Base-by-base conservation (phyloP, 2,797 vertebrate genomes). In the Argya squamiceps region DNA sequence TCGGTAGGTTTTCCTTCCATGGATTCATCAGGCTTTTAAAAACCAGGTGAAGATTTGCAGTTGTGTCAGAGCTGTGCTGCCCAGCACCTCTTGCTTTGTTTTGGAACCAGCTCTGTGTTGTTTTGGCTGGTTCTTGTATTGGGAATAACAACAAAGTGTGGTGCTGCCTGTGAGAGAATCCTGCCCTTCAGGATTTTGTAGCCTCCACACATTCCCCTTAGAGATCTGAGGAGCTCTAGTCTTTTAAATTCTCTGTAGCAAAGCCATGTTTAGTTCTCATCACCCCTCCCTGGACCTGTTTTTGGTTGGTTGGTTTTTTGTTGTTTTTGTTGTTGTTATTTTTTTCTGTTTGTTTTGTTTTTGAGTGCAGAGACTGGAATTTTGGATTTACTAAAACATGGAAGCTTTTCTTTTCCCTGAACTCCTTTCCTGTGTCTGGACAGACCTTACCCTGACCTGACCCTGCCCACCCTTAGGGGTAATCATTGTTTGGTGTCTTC, bases 81-180 rank as follows among this genome's bases (percentile, higher is more conserved):
- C 0, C 1, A 69, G 39, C 20, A 34, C 34, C 34, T 53, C 56
- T 30, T n/a, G 52, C 62, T 84, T 41, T 73, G 43, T 19, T 88
- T 52, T 44, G 50, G 34, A 84, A 29, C 11, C 27, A 68, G 37
- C 17, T 11, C 36, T 0, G 0, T 30, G 24, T 36, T 4, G 2
- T 44, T 78, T n/a, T 1, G 7, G 46, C 32, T 68, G 44, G 79
- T 53, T 79, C 37, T 46, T 46, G 8, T 77, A 12, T 1, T 62
- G 56, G 52, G 49, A 59, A 29, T 63, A 44, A 27, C 44, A 69
- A 10, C 12, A 30, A 62, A 46, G 39, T 53, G 39, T 69, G 30
- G 13, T 69, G 47, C 55, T 69, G 30, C 34, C 50, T 70, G 46
- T 2, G 3, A 46, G 47, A 10, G 11, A 47, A 41, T 70, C 46